Conservation (phyloP, 2,888 invertebrate genomes). For the Malthinus flaveolus region DNA sequence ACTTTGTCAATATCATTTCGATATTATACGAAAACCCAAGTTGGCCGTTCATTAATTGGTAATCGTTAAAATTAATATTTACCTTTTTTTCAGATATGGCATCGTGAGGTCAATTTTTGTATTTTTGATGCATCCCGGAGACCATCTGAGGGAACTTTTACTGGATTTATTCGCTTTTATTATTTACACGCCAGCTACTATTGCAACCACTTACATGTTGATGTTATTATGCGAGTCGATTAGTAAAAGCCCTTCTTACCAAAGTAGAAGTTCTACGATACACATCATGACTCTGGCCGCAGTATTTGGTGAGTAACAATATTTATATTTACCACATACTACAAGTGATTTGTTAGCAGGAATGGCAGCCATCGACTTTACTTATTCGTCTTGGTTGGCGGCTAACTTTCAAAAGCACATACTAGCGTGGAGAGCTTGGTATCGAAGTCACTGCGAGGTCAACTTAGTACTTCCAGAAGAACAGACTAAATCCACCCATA, state of each 20-base stretch:
- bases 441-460: conserved; percentile 47
- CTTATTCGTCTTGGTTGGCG: conserved; percentile 54
- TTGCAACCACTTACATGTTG: conserved; percentile 53
- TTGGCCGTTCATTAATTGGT: conserved; percentile 26
- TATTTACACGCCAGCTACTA: conserved; percentile 58
- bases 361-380: conserved; percentile 53
- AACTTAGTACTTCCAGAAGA: conserved; percentile 48
- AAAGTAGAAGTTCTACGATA: conserved; percentile 41
- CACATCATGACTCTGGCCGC: conserved; percentile 50
- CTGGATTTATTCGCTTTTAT: conserved; percentile 57
- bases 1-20: conserved; percentile 60
- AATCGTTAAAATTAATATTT: not conserved
- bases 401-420: conserved; percentile 49
- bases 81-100: conserved; percentile 40
- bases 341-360: conserved; percentile 35
- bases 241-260: conserved; percentile 42
- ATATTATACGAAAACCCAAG: conserved; percentile 54
- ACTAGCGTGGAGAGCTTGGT: conserved; percentile 52
- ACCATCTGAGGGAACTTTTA: conserved; percentile 53
- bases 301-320: conserved; percentile 45
- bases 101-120: conserved; percentile 48
- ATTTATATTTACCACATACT: not conserved
- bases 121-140: conserved; percentile 54
- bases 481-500: conserved; percentile 28
- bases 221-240: conserved; percentile 52